These are phyloP conservation scores for Tiphia femorata DNA, from an alignment of 2,888 invertebrate species.

Conservation along the genomic window DNA sequence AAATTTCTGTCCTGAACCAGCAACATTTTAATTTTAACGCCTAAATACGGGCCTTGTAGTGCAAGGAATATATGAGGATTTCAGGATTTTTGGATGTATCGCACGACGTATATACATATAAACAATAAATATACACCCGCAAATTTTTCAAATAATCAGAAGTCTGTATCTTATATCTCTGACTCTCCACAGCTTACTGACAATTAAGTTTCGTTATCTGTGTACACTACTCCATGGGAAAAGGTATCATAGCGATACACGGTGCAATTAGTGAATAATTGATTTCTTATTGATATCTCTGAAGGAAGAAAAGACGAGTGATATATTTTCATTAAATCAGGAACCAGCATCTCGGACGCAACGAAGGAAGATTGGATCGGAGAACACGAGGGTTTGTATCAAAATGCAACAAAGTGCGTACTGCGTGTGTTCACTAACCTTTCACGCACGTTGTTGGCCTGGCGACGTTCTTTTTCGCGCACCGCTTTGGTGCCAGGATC, in stretches of 20 bases:
- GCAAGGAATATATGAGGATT: constrained; percentile 11
- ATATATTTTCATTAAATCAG: no score
- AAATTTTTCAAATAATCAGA: no score
- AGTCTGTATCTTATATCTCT: no score
- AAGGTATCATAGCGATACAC: no score
- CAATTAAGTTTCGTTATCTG: no score
- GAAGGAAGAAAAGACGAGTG: background rate
- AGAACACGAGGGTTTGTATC: constrained; percentile 11
- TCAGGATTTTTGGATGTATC: constrained; percentile 3
- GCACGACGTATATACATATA: no score
- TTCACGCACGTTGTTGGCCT: constrained; percentile 98
- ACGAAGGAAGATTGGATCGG: background rate
- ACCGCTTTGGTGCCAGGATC: constrained; percentile 91
- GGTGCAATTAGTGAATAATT: no score
- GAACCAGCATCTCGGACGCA: no score
- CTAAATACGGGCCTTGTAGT: constrained; percentile 70
- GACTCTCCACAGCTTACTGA: no score
- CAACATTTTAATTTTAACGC: constrained; percentile 67
- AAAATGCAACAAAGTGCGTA: constrained; percentile 61
- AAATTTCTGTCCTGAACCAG: constrained; percentile 50
- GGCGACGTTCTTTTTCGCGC: constrained; percentile 93
- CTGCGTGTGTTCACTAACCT: constrained; percentile 79
- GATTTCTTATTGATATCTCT: no score
- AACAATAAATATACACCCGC: no score
- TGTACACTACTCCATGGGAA: no score